These are phyloP conservation scores for Excalfactoria chinensis DNA, from an alignment of 2,113 vertebrate species.

Conservation along the genomic window DNA sequence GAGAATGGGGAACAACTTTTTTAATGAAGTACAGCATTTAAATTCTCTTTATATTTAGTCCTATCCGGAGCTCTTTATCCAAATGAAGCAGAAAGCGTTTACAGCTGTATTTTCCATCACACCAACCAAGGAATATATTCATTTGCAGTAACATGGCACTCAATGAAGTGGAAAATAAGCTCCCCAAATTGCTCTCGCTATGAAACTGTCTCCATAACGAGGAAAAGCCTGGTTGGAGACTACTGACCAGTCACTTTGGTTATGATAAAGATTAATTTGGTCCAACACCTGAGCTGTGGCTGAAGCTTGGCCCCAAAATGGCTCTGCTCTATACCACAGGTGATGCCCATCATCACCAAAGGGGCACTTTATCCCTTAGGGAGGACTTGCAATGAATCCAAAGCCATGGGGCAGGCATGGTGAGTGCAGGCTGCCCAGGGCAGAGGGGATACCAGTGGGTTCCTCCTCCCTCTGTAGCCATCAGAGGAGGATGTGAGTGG, in stretches of 20 bases:
- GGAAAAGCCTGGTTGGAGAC: conserved; percentile 74
- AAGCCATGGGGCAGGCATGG: not conserved
- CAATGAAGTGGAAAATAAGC: conserved; percentile 85
- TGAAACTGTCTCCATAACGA: conserved; percentile 75
- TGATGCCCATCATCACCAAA: not conserved
- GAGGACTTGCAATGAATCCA: not conserved
- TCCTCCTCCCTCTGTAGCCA: not conserved
- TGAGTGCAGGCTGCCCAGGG: not conserved
- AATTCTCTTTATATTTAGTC: conserved; percentile 81
- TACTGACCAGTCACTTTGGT: conserved; percentile 70
- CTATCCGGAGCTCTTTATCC: conserved; percentile 80
- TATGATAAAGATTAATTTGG: conserved; percentile 75
- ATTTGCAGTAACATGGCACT: conserved; percentile 81
- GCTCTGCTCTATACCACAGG: not conserved
- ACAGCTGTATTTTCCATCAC: conserved; percentile 82
- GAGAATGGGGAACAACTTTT: conserved; percentile 75
- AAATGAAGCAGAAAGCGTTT: conserved; percentile 86
- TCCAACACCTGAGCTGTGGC: conserved; percentile 11
- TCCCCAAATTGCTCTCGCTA: conserved; percentile 78
- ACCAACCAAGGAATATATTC: conserved; percentile 80
- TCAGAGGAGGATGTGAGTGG: not conserved
- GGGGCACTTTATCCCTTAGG: not conserved
- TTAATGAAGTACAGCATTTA: conserved; percentile 79
- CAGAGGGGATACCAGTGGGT: not conserved
- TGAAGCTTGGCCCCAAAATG: not conserved